These are phyloP conservation scores for Bergia sp. DNA, from an alignment of 92 coral and sea anemone genomes.

Conservation along the genomic window DNA sequence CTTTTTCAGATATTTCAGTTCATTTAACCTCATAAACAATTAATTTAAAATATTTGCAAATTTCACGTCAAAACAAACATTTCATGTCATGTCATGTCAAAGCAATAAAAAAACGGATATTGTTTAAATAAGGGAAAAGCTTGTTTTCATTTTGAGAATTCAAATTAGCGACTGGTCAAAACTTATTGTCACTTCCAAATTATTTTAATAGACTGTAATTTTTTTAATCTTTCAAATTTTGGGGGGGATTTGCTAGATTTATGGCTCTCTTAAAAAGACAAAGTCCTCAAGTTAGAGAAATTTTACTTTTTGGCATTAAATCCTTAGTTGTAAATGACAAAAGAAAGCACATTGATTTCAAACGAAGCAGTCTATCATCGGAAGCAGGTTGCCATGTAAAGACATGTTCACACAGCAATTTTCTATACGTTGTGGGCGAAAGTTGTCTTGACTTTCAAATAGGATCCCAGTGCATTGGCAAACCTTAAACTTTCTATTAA, in stretches of 20 bases:
- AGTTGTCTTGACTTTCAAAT: background rate
- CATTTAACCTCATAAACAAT: background rate
- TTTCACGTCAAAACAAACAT: constrained; percentile 7
- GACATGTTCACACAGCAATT: background rate
- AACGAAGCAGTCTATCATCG: background rate
- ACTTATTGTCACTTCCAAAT: too few species aligned
- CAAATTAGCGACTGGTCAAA: background rate
- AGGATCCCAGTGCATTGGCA: background rate
- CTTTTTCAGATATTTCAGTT: background rate
- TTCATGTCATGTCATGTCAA: background rate
- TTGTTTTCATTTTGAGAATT: background rate
- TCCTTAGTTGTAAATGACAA: too few species aligned
- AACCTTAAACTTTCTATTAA: background rate
- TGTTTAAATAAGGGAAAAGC: background rate
- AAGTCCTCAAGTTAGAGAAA: too few species aligned
- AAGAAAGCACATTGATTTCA: too few species aligned
- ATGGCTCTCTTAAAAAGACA: too few species aligned
- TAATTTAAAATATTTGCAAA: background rate
- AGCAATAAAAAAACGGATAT: background rate
- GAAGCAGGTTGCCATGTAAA: background rate
- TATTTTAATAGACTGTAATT: background rate
- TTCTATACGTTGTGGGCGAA: background rate
- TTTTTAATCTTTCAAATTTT: background rate
- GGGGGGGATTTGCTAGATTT: background rate
- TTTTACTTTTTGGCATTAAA: too few species aligned